Evolutionary conservation across 2,113 vertebrate genomes (phyloP).

Genomic region (Gymnorhina tibicen): DNA sequence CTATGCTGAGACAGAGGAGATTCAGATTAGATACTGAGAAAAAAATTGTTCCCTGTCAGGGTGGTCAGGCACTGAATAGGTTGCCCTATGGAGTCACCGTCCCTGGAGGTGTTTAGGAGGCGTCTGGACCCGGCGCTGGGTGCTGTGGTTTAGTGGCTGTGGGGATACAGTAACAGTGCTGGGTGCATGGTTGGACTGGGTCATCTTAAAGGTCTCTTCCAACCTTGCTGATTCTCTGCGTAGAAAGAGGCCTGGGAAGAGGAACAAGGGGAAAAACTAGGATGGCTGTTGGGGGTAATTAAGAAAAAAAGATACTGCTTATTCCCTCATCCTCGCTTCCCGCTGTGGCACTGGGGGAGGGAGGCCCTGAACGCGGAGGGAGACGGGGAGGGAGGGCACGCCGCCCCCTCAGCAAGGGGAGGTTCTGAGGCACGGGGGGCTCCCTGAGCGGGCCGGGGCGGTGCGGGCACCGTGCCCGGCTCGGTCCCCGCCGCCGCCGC

Average conservation of each 20-base stretch:
- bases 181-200: too few relatives aligned
- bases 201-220: neutral
- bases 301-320: neutral
- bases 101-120: neutral
- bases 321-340: neutral
- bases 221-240: neutral
- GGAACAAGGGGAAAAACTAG: rapidly evolving
- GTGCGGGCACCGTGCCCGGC: neutral
- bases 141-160: neutral
- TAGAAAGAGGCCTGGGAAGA: neutral
- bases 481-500: neutral
- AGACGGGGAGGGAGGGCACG: too few relatives aligned
- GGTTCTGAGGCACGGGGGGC: rapidly evolving
- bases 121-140: neutral
- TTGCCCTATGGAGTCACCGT: neutral
- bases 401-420: too few relatives aligned
- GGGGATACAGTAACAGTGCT: neutral
- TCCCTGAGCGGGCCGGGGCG: neutral
- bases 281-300: too few relatives aligned
- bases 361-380: neutral
- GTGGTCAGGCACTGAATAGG: too few relatives aligned
- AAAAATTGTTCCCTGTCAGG: neutral
- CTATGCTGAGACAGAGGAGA: too few relatives aligned
- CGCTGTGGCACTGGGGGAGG: neutral
- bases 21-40: neutral